phyloP scores from a whole-genome alignment of 2,797 vertebrate species.

The Varecia variegata region DNA sequence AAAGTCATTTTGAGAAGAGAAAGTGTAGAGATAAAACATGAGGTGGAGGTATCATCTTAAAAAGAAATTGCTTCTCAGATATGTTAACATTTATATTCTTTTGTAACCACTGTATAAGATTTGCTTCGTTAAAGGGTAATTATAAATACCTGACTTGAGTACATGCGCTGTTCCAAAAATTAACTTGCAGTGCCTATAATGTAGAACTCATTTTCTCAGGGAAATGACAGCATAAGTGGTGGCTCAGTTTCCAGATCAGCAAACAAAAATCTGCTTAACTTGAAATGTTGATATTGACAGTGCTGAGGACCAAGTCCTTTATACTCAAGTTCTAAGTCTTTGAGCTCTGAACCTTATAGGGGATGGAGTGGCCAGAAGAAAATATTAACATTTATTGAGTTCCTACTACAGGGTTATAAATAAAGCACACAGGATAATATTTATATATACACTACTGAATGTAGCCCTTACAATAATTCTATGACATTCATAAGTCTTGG shows the following conservation, averaged over 20 bases:
- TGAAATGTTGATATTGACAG: not conserved
- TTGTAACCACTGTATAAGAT: conserved; percentile 20
- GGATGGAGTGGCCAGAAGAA: not conserved
- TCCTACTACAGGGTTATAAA: not conserved
- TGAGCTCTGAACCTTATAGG: not conserved
- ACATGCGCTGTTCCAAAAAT: conserved; percentile 17
- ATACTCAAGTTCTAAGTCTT: not conserved
- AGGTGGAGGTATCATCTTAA: not conserved
- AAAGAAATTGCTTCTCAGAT: conserved; percentile 14
- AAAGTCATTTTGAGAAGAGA: conserved; percentile 48
- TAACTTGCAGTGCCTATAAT: not conserved
- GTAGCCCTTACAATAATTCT: not conserved
- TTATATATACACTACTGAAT: not conserved
- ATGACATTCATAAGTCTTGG: not conserved
- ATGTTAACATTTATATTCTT: conserved; percentile 19
- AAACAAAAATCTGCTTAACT: conserved; percentile 45
- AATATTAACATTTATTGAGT: not conserved
- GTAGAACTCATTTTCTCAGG: conserved; percentile 51
- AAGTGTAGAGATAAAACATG: not conserved
- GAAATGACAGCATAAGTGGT: not conserved
- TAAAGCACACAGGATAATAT: not conserved
- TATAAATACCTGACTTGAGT: conserved; percentile 16
- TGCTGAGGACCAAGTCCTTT: not conserved
- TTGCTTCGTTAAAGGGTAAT: not conserved
- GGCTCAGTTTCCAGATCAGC: not conserved